phyloP scores from a whole-genome alignment of 2,113 vertebrate genomes.

The Catharus fuscescens region DNA sequence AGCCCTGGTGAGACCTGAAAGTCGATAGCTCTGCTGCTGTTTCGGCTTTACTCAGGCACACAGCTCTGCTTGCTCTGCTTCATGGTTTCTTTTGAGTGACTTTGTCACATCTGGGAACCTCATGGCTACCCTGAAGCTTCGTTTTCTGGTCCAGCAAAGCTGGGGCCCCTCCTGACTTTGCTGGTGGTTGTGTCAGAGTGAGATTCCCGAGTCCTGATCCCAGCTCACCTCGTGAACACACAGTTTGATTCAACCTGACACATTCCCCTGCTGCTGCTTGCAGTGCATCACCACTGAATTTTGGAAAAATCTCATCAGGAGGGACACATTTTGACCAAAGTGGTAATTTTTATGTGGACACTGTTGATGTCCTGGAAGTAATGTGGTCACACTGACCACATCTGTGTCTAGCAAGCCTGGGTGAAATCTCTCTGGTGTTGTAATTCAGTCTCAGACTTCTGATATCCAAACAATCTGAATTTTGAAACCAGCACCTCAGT shows the following conservation, averaged over 20 bases:
- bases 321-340: not conserved
- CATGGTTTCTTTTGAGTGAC: not conserved
- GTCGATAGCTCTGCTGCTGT: not conserved
- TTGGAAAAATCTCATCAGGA: not conserved
- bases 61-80: not conserved
- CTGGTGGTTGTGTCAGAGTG: not conserved
- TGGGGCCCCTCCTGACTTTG: not conserved
- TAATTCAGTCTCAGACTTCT: not conserved
- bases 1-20: not conserved
- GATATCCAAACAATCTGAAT: not conserved
- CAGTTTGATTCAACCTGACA: not conserved
- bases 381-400: not conserved
- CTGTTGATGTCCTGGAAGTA: not conserved
- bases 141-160: not conserved
- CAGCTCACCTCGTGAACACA: not conserved
- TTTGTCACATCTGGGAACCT: slow-evolving; percentile 53
- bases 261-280: not conserved
- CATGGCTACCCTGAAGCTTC: slow-evolving; percentile 3
- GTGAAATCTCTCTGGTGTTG: not conserved
- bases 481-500: not conserved
- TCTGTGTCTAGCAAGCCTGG: not conserved
- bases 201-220: accelerated
- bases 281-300: not conserved
- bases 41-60: not conserved
- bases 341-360: accelerated